These are phyloP conservation scores for Scaptodrosophila lebanonensis DNA, from an alignment of 1,140 invertebrate genomes.

Conservation along the genomic window DNA sequence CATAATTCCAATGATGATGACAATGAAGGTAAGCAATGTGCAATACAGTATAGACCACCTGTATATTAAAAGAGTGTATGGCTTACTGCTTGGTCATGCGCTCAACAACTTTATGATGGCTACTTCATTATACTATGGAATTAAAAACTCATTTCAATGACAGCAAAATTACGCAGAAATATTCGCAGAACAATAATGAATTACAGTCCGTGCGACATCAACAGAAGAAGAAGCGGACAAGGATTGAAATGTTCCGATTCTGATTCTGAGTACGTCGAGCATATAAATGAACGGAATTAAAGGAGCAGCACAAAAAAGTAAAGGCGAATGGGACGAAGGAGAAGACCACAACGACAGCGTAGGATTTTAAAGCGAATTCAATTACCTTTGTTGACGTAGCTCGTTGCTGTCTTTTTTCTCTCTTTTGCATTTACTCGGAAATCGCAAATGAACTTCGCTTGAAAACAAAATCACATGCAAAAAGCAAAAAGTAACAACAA, in stretches of 20 bases:
- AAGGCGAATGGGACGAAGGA: slow-evolving; percentile 19
- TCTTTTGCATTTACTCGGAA: slow-evolving; percentile 67
- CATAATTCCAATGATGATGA: too few relatives aligned
- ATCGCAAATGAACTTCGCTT: slow-evolving; percentile 73
- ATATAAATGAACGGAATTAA: slow-evolving; percentile 31
- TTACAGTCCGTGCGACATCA: slow-evolving; percentile 48
- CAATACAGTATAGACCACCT: too few relatives aligned
- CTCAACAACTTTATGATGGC: too few relatives aligned
- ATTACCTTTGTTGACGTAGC: slow-evolving; percentile 64
- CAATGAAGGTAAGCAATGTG: too few relatives aligned
- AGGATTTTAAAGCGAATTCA: slow-evolving; percentile 74
- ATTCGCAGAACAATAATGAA: slow-evolving; percentile 62
- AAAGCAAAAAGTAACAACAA: slow-evolving; percentile 40
- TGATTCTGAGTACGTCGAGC: too few relatives aligned
- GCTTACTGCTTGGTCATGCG: too few relatives aligned
- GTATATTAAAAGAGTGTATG: too few relatives aligned
- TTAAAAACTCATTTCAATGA: slow-evolving; percentile 26
- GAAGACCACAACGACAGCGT: slow-evolving; percentile 12
- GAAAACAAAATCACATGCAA: slow-evolving; percentile 75
- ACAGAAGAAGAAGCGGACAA: slow-evolving; percentile 1
- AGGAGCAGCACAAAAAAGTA: slow-evolving; percentile 17
- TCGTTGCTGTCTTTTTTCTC: slow-evolving; percentile 16
- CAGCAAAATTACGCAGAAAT: slow-evolving; percentile 53
- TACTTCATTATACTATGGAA: background rate
- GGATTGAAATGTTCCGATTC: too few relatives aligned